Percentiles rank a stretch among this genome's conserved stretches.
These are phyloP conservation scores for Oasisia sp. DNA, from an alignment of 2,888 invertebrate genomes.

Conservation along the genomic window DNA sequence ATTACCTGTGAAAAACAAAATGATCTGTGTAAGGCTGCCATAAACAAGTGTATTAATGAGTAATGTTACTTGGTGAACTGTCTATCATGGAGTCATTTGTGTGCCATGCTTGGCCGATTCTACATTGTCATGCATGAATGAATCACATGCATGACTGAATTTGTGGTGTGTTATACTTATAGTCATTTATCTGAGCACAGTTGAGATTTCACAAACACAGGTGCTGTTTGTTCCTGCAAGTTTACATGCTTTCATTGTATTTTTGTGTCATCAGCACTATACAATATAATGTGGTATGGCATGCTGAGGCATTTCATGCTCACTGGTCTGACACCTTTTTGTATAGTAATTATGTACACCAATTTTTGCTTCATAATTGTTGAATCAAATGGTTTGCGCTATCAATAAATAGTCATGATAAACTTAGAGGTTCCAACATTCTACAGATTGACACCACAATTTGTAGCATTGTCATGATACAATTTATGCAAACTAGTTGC, in stretches of 20 bases:
- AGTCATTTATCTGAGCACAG: background rate
- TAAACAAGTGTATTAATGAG: background rate
- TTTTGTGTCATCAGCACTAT: background rate
- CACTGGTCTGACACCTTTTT: background rate
- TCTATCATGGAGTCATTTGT: background rate
- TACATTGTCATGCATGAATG: background rate
- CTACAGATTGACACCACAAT: too few relatives aligned
- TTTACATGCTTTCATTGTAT: background rate
- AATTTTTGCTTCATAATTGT: background rate
- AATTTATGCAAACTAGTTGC: too few relatives aligned
- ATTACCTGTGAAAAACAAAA: background rate
- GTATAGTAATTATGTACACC: background rate
- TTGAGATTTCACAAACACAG: background rate
- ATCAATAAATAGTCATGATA: too few relatives aligned
- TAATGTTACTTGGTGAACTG: background rate
- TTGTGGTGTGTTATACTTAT: background rate
- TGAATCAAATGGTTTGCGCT: too few relatives aligned
- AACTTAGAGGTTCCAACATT: too few relatives aligned
- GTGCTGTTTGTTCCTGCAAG: background rate
- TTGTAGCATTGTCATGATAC: too few relatives aligned
- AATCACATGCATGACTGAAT: background rate
- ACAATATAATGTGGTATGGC: background rate
- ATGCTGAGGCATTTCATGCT: background rate
- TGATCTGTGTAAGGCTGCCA: background rate
- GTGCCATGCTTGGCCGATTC: background rate